Evolutionary conservation across 2,888 invertebrate genomes (phyloP), one percentile per base, ranked within the genome.

Genomic region (Barypeithes pellucidus): DNA sequence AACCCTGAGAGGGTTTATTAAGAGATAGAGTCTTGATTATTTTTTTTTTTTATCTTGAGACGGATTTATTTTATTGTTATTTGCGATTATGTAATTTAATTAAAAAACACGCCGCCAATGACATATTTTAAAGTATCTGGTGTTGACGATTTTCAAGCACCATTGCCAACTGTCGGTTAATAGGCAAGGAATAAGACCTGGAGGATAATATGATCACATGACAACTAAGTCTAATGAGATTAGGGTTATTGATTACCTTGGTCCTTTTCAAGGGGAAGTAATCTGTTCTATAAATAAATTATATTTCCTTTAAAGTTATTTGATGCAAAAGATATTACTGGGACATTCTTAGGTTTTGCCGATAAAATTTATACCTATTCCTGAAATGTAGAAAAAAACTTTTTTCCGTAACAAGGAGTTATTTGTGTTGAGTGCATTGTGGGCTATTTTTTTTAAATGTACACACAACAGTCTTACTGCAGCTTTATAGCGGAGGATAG

Each of bases 191-290:
- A 66, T 65, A 63, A 71, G 67, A 72, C 63, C 62, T 75, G 76
- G 77, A 79, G 77, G 78, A 77, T 77, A 78, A 80, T 77, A 76
- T 78, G 79, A 72, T 80, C 78, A 80, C 79, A 78, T 81, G 81
- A 81, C 81, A 78, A 80, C 80, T 80, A 80, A 78, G 78, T 80
- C 79, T 77, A 80, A 81, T 81, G 79, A 79, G 81, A 81, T 81
- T 81, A 80, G 80, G 79, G 79, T 80, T 81, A 81, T 81, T 80
- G 81, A 81, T 81, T 77, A 78, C 79, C 76, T 73, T 73, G 77
- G 73, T 70, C 76, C 77, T 78, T 76, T 73, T 69, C 63, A 72
- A 76, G 75, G 77, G 80, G 79, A 79, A 78, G 76, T 77, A 75
- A 79, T 80, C 77, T 79, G 77, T 79, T 80, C 77, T n/a, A 1